These are phyloP conservation scores for Columbina picui DNA, from an alignment of 2,113 vertebrate species.

Conservation along the genomic window DNA sequence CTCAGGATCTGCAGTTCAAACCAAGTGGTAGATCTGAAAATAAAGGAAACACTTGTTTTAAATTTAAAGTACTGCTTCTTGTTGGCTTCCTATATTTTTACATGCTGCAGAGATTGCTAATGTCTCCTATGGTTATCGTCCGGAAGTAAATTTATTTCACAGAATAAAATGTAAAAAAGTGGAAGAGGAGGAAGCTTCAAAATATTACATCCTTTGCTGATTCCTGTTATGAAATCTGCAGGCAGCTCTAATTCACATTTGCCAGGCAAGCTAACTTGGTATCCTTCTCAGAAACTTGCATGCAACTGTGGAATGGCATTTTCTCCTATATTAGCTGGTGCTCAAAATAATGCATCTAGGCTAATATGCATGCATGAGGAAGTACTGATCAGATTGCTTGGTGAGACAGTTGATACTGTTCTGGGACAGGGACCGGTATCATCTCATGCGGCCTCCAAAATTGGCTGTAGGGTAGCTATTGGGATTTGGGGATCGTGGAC, in stretches of 20 bases:
- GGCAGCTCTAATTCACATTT: not conserved
- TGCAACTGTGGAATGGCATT: not conserved
- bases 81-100: not conserved
- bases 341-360: not conserved
- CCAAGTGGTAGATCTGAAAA: not conserved
- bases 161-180: not conserved
- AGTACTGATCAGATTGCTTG: not conserved
- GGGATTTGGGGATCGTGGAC: not conserved
- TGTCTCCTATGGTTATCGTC: not conserved
- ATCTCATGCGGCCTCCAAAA: not conserved
- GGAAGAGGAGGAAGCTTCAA: not conserved
- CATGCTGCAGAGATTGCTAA: not conserved
- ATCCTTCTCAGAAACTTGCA: not conserved
- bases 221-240: not conserved
- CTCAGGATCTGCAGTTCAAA: not conserved
- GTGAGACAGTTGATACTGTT: not conserved
- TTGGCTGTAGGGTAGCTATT: not conserved
- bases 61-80: not conserved
- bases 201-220: not conserved
- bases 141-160: not conserved
- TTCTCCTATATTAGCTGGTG: not conserved
- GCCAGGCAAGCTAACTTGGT: accelerated
- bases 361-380: not conserved
- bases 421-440: not conserved
- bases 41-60: not conserved